These are phyloP conservation scores for Nibea albiflora DNA, from an alignment of 2,113 vertebrate genomes.

Conservation along the genomic window DNA sequence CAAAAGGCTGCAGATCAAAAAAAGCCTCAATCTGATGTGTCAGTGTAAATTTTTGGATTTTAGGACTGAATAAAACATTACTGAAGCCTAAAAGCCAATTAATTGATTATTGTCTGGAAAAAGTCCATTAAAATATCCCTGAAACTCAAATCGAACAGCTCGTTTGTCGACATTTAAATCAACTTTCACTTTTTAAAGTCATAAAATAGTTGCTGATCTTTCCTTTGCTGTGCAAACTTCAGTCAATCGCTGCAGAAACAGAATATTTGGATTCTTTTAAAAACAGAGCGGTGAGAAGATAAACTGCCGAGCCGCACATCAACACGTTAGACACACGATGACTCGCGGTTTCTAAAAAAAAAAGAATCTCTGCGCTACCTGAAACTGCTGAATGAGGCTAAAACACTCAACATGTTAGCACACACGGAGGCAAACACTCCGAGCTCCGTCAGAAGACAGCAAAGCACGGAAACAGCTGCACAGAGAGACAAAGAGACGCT, in stretches of 20 bases:
- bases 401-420: background rate
- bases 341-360: constrained; percentile 47
- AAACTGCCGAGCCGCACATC: constrained; percentile 25
- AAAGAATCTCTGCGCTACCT: constrained; percentile 7
- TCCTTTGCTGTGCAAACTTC: background rate
- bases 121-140: background rate
- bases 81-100: background rate
- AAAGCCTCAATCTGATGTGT: background rate
- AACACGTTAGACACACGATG: constrained; percentile 15
- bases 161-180: no score
- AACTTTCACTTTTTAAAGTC: background rate
- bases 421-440: background rate
- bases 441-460: background rate
- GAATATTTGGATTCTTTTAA: background rate
- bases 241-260: background rate
- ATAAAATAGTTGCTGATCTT: background rate
- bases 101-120: background rate
- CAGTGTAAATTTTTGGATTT: background rate
- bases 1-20: background rate
- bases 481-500: constrained; percentile 55
- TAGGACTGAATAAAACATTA: background rate
- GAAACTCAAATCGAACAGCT: background rate
- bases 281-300: background rate
- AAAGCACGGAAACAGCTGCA: constrained; percentile 2
- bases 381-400: constrained; percentile 36